Percentiles rank a stretch among this genome's conserved stretches.
These are phyloP conservation scores for Danio choprae DNA, from an alignment of 2,797 vertebrate species.

Conservation along the genomic window DNA sequence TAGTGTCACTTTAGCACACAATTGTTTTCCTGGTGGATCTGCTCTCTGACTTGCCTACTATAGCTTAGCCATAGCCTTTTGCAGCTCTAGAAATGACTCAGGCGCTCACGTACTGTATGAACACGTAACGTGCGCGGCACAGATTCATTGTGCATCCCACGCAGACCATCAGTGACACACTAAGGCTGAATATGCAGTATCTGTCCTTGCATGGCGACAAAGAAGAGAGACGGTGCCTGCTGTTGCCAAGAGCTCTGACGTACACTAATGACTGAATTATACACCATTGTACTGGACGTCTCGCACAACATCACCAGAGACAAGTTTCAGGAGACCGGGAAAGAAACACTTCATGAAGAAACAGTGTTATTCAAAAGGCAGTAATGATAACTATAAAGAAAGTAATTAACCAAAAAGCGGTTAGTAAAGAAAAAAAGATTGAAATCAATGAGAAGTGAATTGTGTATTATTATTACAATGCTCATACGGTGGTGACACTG, in stretches of 20 bases:
- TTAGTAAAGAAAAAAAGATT: neutral
- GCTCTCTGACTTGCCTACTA: neutral
- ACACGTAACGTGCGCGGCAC: constrained; percentile 28
- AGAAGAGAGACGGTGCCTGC: constrained; percentile 43
- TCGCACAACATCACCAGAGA: constrained; percentile 5
- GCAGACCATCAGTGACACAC: constrained; percentile 35
- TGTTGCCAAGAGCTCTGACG: constrained; percentile 56
- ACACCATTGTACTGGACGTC: constrained; percentile 44
- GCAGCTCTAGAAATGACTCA: constrained; percentile 29
- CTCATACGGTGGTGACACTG: neutral
- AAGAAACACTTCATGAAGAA: neutral
- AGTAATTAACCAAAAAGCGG: neutral
- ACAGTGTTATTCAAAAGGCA: neutral
- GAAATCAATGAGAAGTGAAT: neutral
- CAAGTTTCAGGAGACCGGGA: constrained; percentile 4
- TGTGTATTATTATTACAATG: neutral
- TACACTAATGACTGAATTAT: constrained; percentile 64
- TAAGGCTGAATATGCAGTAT: constrained; percentile 46
- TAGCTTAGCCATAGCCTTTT: constrained; percentile 6
- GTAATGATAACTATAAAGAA: neutral
- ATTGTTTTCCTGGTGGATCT: neutral
- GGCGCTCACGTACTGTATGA: constrained; percentile 16
- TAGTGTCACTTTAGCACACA: constrained; percentile 3
- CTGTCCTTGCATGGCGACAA: constrained; percentile 42
- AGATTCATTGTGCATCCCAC: constrained; percentile 36